Percentiles rank a stretch among this genome's conserved stretches.
Conservation (phyloP, 2,113 vertebrate genomes). For the Alectura lathami region DNA sequence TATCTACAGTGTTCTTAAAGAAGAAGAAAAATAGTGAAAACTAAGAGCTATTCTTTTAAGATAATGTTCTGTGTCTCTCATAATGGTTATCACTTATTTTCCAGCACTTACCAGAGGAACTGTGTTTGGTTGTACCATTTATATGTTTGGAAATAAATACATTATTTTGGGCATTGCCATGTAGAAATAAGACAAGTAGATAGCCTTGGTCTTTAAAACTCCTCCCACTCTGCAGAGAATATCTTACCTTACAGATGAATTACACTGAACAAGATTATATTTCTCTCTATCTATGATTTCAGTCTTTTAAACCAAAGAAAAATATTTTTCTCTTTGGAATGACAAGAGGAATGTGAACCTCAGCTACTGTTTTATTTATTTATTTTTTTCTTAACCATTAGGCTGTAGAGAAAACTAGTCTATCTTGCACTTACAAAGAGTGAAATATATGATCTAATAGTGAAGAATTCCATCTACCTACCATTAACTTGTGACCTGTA, state of each 20-base stretch:
- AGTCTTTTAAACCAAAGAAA: slow-evolving; percentile 3
- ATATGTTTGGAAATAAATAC: not conserved
- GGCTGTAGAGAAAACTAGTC: not conserved
- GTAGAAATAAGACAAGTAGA: not conserved
- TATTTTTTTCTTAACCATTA: not conserved
- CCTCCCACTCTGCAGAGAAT: not conserved
- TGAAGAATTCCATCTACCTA: not conserved
- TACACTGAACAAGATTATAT: not conserved
- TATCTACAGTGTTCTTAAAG: not conserved
- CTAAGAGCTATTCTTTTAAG: not conserved
- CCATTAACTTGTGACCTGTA: not conserved
- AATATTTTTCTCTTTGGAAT: not conserved
- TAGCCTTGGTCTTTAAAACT: not conserved
- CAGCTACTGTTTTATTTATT: not conserved
- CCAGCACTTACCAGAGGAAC: not conserved
- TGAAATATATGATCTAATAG: not conserved
- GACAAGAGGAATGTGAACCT: not conserved
- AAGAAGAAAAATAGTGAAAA: not conserved
- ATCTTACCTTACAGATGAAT: not conserved
- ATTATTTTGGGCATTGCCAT: not conserved
- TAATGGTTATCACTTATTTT: not conserved
- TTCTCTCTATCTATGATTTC: not conserved
- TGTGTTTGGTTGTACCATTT: not conserved
- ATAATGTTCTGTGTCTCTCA: not conserved
- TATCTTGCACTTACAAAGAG: not conserved